phyloP scores from a whole-genome alignment of 2,113 vertebrate species.

The Ariopsis seemanni region DNA sequence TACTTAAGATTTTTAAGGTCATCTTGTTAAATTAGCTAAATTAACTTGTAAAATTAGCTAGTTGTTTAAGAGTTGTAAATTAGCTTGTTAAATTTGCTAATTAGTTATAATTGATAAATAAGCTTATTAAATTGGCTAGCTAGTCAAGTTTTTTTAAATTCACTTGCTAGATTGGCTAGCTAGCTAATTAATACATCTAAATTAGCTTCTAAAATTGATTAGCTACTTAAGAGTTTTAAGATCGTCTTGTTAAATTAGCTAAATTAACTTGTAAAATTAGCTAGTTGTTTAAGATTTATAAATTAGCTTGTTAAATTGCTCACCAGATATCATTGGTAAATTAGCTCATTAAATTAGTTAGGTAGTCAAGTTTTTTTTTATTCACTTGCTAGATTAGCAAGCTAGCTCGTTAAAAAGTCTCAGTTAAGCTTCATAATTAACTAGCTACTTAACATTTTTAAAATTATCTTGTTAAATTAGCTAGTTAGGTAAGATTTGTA shows the following conservation, averaged over 20 bases:
- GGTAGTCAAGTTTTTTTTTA: neutral
- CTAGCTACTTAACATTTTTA: neutral
- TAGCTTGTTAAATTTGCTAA: too few species aligned
- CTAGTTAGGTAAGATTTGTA: neutral
- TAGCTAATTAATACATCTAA: too few species aligned
- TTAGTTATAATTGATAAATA: neutral
- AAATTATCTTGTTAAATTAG: neutral
- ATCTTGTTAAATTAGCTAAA: neutral
- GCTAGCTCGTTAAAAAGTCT: too few species aligned
- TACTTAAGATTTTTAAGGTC: neutral
- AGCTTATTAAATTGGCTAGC: neutral
- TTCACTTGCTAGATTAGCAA: too few species aligned
- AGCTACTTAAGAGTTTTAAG: neutral
- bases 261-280: too few species aligned
- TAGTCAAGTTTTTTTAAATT: neutral
- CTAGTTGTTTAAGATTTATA: too few species aligned
- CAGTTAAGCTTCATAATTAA: too few species aligned
- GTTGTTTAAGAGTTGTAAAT: neutral
- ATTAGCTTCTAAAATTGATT: neutral
- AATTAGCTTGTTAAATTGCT: too few species aligned
- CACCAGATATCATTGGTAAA: too few species aligned
- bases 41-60: neutral
- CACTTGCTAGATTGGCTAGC: too few species aligned
- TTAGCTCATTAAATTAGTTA: neutral
- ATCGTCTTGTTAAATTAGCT: neutral